These are phyloP conservation scores for Mesochorus sp. DNA, from an alignment of 2,888 invertebrate species.

Conservation along the genomic window DNA sequence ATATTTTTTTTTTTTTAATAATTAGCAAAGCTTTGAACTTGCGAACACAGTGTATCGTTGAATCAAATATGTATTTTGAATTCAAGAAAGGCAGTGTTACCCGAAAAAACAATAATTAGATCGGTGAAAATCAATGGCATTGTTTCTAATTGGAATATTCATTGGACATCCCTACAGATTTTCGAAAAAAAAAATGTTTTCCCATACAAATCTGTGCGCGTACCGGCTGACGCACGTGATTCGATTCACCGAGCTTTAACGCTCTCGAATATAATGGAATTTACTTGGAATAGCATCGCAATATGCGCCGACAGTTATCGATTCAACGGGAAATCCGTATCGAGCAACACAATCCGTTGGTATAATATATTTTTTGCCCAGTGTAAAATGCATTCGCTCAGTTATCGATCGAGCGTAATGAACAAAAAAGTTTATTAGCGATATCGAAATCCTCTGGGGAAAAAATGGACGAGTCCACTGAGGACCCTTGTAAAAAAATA, in stretches of 20 bases:
- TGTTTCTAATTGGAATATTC: not conserved
- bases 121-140: too few species aligned
- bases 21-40: too few species aligned
- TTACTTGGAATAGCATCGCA: conserved; percentile 9
- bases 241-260: conserved; percentile 34
- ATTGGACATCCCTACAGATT: not conserved
- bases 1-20: too few species aligned
- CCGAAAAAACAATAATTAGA: too few species aligned
- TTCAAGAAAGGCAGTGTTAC: too few species aligned
- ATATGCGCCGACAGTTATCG: conserved; percentile 19
- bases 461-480: too few species aligned
- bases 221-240: conserved; percentile 4
- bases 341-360: conserved; percentile 38
- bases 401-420: conserved; percentile 14
- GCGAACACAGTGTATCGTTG: not conserved
- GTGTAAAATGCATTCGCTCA: conserved; percentile 41
- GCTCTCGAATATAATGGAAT: conserved; percentile 45
- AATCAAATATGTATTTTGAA: not conserved
- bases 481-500: not conserved
- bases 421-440: conserved; percentile 1
- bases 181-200: conserved; percentile 12
- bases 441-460: not conserved
- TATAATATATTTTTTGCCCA: conserved; percentile 38
- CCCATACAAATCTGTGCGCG: conserved; percentile 5
- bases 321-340: conserved; percentile 56